Base-by-base conservation (phyloP, 1,140 invertebrate genomes). In the Zaprionus taronus region DNA sequence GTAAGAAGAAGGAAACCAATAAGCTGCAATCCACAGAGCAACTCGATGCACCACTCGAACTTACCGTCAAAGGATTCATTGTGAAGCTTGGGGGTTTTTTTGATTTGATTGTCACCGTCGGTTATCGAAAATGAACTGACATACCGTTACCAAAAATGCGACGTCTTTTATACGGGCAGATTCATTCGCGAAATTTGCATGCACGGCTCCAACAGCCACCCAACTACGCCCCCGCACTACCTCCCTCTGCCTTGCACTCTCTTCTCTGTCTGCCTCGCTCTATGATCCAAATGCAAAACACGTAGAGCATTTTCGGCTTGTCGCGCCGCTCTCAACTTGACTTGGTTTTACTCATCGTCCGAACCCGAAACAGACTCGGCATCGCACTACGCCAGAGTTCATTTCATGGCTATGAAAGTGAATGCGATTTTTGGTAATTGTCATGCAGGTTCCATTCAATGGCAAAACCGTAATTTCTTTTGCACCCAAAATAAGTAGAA, bases 11-110 rank as follows among this genome's bases (percentile, higher is more conserved):
- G 11, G 28, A 17, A 67, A 24, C 17, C 41, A 1, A 17, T 47
- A 0, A 47, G 41, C 41, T 17, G 9, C 31, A 34, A 34, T 34
- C 31, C 31, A 34, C 5, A 38, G 41, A 9, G 15, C 41, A 47
- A 47, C 36, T 38, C 4, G 4, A 47, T 47, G 0, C 9, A 12
- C n/a, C 26, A 1, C 15, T 17, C 17, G 14, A 41, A 92, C 92
- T 93, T 83, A 93, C 92, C 81, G 83, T 80, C 79, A 93, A 69
- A 81, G 89, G 87, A 93, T 91, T 93, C 92, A 93, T 93, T 93
- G 89, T 93, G 61, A 41, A 75, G 80, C 83, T 93, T 90, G 77
- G 85, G 83, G 78, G 63, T 60, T 68, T 55, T 47, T 76, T 26
- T 26, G 24, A 26, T 70, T 68, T 71, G 79, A 79, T 92, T 93